These are phyloP conservation scores for Ladona fulva DNA, from an alignment of 1,140 invertebrate species.

Conservation along the genomic window DNA sequence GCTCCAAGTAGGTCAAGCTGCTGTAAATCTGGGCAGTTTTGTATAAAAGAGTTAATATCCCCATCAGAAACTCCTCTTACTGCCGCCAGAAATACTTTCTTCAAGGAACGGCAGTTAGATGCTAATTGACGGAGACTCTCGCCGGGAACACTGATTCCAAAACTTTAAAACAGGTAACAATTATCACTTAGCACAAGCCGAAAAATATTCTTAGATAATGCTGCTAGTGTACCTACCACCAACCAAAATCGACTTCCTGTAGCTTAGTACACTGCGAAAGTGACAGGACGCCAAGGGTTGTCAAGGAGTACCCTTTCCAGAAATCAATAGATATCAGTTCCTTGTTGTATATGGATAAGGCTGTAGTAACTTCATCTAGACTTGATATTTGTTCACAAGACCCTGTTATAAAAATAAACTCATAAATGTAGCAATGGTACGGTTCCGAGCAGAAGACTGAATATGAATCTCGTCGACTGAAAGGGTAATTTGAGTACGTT, in stretches of 20 bases:
- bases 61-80: slow-evolving; percentile 66
- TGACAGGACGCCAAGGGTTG: slow-evolving; percentile 55
- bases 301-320: slow-evolving; percentile 72
- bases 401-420: slow-evolving; percentile 31
- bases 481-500: too few relatives aligned
- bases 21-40: slow-evolving; percentile 51
- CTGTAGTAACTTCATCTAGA: slow-evolving; percentile 61
- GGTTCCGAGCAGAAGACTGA: too few relatives aligned
- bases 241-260: slow-evolving; percentile 78
- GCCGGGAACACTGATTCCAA: slow-evolving; percentile 39
- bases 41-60: slow-evolving; percentile 60
- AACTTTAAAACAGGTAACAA: slow-evolving; percentile 36
- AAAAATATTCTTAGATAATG: background rate
- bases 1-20: slow-evolving; percentile 78
- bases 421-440: slow-evolving; percentile 13
- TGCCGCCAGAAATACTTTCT: slow-evolving; percentile 67
- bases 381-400: slow-evolving; percentile 42
- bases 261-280: slow-evolving; percentile 58
- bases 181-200: slow-evolving; percentile 23
- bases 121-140: slow-evolving; percentile 42
- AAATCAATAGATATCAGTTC: slow-evolving; percentile 66
- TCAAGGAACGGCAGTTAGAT: slow-evolving; percentile 49
- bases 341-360: slow-evolving; percentile 52
- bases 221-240: slow-evolving; percentile 58
- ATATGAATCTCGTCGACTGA: too few relatives aligned